Base-by-base conservation (phyloP, 2,888 invertebrate species). In the Thyatira batis region DNA sequence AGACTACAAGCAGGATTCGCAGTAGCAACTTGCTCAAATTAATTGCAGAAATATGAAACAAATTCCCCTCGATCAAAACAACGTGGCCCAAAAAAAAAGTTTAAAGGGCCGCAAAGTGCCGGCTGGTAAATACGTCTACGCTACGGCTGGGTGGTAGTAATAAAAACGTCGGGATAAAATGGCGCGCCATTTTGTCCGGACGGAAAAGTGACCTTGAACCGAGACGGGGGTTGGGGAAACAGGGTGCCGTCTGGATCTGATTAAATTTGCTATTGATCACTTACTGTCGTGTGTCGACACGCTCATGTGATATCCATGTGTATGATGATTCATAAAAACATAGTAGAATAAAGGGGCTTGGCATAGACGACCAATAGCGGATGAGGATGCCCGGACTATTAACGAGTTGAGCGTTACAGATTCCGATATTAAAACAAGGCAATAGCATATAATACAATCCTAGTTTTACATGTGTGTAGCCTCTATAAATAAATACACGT, bases 201-300 rank as follows among this genome's bases (percentile, higher is more conserved):
- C 66, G 63, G 53, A 53, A 45, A 17, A 17, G 56, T 69, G 73
- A 82, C 84, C 84, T 85, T 85, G 83, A 79, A 81, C 74, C 58
- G 63, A 54, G 58, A 13, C 51, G 55, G 53, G 62, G 71, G 63
- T 61, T 56, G 67, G 69, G 68, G 62, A 57, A 56, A 51, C 50
- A 57, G 53, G 17, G 58, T 49, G 52, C 58, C 60, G 84, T 83
- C 83, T 84, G 78, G 77, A 73, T 74, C 74, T 66, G 73, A 71
- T 76, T 76, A 17, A 48, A 20, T 21, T n/a, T 21, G 17, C 9
- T 28, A 27, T 48, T 27, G 25, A 48, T 28, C 27, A 27, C 9
- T 45, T 3, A 17, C 3, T 13, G 21, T 45, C 3, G 23, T 20
- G n/a, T n/a, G n/a, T n/a, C n/a, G 13, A 11, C 23, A 25, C 9